A percentile compares a stretch with the other conserved stretches of the same genome.
Evolutionary conservation across 2,113 vertebrate genomes (phyloP).

Genomic region (Poicephalus gulielmi): DNA sequence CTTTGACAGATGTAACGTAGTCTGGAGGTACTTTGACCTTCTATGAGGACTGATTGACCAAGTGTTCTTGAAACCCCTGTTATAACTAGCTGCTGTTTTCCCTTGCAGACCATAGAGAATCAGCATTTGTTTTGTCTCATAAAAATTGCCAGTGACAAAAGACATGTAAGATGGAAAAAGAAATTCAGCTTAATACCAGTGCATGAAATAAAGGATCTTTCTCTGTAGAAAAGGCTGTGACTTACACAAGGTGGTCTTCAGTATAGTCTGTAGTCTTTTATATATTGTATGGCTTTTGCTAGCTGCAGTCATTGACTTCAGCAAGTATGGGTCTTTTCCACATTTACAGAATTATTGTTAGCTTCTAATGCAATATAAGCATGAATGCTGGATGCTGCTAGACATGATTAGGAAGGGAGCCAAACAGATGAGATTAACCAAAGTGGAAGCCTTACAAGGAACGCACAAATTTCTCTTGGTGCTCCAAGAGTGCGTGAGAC

Average conservation of each 20-base stretch:
- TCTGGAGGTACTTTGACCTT: slow-evolving; percentile 1
- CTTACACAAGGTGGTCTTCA: neutral
- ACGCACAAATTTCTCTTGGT: neutral
- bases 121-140: neutral
- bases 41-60: neutral
- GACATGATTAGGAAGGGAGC: neutral
- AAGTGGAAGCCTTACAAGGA: neutral
- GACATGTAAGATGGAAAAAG: neutral
- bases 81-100: neutral
- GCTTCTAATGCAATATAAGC: neutral
- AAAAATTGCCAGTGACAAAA: neutral
- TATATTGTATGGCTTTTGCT: neutral
- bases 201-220: neutral
- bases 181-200: neutral
- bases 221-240: neutral
- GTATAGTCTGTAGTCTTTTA: neutral
- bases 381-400: neutral
- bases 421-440: neutral
- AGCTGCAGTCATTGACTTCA: neutral
- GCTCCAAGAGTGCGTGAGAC: neutral
- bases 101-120: neutral
- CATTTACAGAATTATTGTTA: neutral
- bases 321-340: neutral
- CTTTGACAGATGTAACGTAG: slow-evolving; percentile 5
- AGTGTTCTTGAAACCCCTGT: neutral